phyloP scores from a whole-genome alignment of 2,797 vertebrate species.

The Vipera latastei region DNA sequence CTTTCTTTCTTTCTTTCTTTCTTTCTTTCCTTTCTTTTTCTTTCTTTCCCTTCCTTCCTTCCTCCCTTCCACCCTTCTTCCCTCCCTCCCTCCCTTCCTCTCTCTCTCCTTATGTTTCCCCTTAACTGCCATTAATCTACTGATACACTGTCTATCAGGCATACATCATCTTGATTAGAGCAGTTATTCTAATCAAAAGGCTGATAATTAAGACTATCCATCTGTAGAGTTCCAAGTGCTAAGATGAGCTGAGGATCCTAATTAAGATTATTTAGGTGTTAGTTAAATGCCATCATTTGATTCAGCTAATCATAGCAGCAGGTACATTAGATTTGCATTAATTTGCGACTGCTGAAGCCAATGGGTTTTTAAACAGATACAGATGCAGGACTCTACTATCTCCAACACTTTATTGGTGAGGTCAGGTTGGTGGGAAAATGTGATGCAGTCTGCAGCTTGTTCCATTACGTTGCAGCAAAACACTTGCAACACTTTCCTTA shows the following conservation, averaged over 20 bases:
- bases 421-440: conserved; percentile 60
- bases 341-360: conserved; percentile 75
- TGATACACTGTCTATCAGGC: conserved; percentile 79
- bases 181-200: conserved; percentile 85
- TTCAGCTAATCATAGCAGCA: conserved; percentile 82
- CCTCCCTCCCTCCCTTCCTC: not conserved
- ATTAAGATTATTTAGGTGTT: conserved; percentile 84
- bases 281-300: conserved; percentile 81
- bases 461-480: conserved; percentile 61
- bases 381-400: conserved; percentile 69
- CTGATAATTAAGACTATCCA: conserved; percentile 83
- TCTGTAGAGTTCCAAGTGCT: conserved; percentile 78
- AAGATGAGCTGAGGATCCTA: conserved; percentile 77
- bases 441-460: conserved; percentile 48
- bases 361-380: conserved; percentile 73
- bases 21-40: fast-evolving
- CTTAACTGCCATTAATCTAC: conserved; percentile 79
- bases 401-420: conserved; percentile 64
- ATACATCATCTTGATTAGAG: conserved; percentile 80
- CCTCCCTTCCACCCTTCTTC: no score
- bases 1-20: no score
- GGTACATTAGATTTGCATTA: conserved; percentile 82
- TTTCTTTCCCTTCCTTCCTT: fast-evolving
- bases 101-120: conserved; percentile 62
- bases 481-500: not conserved